phyloP scores from a whole-genome alignment of 2,888 invertebrate genomes.

The Thelaira solivaga region DNA sequence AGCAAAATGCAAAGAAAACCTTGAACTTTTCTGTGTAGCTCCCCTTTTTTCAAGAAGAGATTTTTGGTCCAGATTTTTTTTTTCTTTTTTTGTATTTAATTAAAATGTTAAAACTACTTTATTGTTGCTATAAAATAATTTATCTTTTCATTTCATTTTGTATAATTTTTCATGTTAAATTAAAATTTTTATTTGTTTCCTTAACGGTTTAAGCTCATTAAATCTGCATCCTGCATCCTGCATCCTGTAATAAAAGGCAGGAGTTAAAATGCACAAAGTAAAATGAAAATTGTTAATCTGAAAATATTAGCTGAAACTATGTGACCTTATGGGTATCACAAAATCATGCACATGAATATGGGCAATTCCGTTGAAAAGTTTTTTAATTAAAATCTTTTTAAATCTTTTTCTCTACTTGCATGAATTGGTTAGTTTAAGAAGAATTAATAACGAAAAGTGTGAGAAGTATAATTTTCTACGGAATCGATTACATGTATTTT shows the following conservation, averaged over 20 bases:
- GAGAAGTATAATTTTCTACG: too few species aligned
- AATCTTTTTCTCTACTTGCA: too few species aligned
- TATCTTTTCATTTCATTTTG: not conserved
- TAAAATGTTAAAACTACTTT: not conserved
- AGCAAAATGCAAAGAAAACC: constrained; percentile 16
- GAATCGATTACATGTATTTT: too few species aligned
- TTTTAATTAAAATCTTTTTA: too few species aligned
- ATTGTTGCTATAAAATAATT: constrained; percentile 1
- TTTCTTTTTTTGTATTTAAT: not conserved
- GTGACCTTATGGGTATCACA: too few species aligned
- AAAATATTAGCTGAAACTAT: too few species aligned
- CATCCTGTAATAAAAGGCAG: constrained; percentile 14
- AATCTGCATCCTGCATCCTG: constrained; percentile 27
- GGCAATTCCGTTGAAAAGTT: too few species aligned
- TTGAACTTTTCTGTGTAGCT: constrained; percentile 32
- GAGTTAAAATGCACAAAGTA: not conserved
- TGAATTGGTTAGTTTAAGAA: too few species aligned
- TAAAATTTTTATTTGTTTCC: constrained; percentile 40
- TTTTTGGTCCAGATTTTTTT: too few species aligned
- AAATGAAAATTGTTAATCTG: not conserved
- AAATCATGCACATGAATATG: too few species aligned
- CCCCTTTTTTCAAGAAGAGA: too few species aligned
- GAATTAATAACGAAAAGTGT: too few species aligned
- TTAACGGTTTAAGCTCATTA: constrained; percentile 11
- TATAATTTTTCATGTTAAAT: constrained; percentile 9